phyloP scores from a whole-genome alignment of 2,888 invertebrate species.

The Leptopilina syphax region DNA sequence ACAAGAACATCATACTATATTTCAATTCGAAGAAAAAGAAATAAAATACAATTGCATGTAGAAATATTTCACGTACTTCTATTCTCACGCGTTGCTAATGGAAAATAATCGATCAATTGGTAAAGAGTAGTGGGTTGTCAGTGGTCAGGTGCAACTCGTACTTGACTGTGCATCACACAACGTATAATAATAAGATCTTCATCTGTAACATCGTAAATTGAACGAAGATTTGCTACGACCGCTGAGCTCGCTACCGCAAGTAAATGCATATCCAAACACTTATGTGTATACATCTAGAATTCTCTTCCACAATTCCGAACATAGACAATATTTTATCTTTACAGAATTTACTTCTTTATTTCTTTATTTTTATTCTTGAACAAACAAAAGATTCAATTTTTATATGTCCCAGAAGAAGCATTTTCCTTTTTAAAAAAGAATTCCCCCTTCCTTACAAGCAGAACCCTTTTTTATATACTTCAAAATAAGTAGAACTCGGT shows the following conservation, averaged over 20 bases:
- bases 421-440: no score
- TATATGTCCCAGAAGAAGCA: no score
- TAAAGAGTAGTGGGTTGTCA: conserved; percentile 32
- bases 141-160: conserved; percentile 34
- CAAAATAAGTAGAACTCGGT: no score
- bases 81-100: conserved; percentile 44
- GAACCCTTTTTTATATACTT: no score
- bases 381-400: no score
- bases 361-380: no score
- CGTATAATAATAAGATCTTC: conserved; percentile 59
- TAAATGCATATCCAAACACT: conserved; percentile 64
- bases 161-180: conserved; percentile 31
- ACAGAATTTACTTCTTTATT: no score
- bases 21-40: no score
- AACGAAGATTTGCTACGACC: conserved; percentile 72
- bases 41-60: background rate
- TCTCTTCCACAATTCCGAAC: background rate
- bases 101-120: conserved; percentile 48
- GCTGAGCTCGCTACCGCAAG: conserved; percentile 70
- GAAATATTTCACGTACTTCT: conserved; percentile 25
- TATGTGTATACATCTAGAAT: background rate
- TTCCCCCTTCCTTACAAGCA: no score
- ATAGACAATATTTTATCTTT: no score
- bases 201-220: conserved; percentile 73
- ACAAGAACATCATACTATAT: no score